Base-by-base conservation (phyloP, 2,113 vertebrate species). In the Sitta europaea region DNA sequence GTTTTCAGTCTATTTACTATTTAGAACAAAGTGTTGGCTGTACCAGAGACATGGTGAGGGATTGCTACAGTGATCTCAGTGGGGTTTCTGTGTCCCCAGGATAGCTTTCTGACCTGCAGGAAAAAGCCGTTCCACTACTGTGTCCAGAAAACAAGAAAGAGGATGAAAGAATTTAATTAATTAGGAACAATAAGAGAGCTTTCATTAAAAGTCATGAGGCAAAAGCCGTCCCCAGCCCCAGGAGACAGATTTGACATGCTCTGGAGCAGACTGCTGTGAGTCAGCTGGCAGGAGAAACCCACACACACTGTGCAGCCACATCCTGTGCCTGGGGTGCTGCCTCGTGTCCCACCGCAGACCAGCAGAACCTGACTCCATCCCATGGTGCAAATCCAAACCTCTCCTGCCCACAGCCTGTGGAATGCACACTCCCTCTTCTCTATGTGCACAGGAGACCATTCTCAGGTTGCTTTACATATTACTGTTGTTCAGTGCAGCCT, bases 121-220 rank as follows among this genome's bases (percentile, higher is more conserved):
- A 54, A 88, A 94, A 92, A 86, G 43, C 43, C 8, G 5, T 92
- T 87, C 85, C 75, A 88, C 78, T 88, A 68, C 79, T 68, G 18
- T 40, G 59, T 88, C 55, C 91, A 88, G 79, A 86, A 80, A 35
- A 73, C 63, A 92, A 88, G 61, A 91, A 90, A 54, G 55, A 83
- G 33, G 47, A 86, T 47, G 79, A 92, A 94, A 96, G 58, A 93
- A 76, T 84, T 87, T 70, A 88, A 90, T 90, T 94, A 93, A 92
- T 95, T 92, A 90, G 82, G 79, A 92, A 90, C 92, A 97, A 88
- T 80, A 76, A 90, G 75, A 87, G 77, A 80, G 59, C 83, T 93
- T 94, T 95, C 91, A 92, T 80, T 95, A 73, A 66, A 93, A 95
- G 72, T 93, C 92, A 97, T 51, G 90, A 96, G 86, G 88, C 88